Base-by-base conservation (phyloP, 1,140 invertebrate genomes). In the Calephelis nemesis region DNA sequence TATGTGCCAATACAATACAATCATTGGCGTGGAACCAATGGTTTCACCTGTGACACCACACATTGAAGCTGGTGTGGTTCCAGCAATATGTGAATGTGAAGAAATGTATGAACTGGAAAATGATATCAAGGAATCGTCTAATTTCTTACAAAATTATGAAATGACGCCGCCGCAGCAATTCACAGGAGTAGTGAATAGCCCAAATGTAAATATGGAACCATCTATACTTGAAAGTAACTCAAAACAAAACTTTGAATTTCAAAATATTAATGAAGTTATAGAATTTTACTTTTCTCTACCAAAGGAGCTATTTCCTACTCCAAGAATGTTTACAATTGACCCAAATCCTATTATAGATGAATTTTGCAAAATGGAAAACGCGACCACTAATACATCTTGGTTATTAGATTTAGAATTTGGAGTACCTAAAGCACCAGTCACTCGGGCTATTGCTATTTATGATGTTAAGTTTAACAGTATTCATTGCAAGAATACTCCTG, bases 381-480 rank as follows among this genome's bases (percentile, higher is more conserved):
- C 84, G 42, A 45, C 63, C 30, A 72, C 77, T 60, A 78, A 85
- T 71, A 62, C 67, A 10, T 62, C 74, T 45, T 88, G 85, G 84
- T 74, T 89, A 19, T 71, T 87, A 58, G 85, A 90, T 77, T 71
- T 90, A 19, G 87, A 88, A 69, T 84, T 84, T 52, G 85, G 85
- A 52, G 67, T 84, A 19, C 81, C 81, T 8, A 81, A 68, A 70
- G 65, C n/a, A 60, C 68, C 81, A 6, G 70, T 73, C 1, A 79
- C 77, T 10, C 75, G 81, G 70, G 68, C 69, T 0, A 78, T 84
- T 12, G 75, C 87, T 9, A 67, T 76, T 3, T 89, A 89, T 47
- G 77, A 86, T 76, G 76, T 82, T 0, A 80, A 85, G 58, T 75
- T 71, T 42, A 84, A 84, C 49, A 87, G 78, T 65, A 71, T 87